phyloP scores from a whole-genome alignment of 2,113 vertebrate genomes.

The Neodontobutis hainanensis region DNA sequence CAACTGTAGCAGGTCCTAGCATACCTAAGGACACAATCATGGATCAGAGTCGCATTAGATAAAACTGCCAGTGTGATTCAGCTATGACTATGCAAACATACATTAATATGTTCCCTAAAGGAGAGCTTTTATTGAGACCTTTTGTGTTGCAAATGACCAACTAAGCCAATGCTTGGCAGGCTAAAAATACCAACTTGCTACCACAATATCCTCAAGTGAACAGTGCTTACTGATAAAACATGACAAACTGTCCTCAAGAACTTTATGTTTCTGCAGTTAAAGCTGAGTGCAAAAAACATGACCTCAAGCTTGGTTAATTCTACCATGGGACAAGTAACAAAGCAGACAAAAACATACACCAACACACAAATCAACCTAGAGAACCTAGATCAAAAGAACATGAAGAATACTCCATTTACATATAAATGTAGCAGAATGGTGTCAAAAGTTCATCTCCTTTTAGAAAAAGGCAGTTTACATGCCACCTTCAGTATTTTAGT shows the following conservation, averaged over 20 bases:
- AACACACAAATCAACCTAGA: constrained; percentile 25
- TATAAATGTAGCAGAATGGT: constrained; percentile 70
- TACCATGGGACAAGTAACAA: constrained; percentile 19
- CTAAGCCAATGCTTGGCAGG: constrained; percentile 17
- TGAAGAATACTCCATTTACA: constrained; percentile 72
- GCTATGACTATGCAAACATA: neutral
- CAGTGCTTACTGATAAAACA: constrained; percentile 46
- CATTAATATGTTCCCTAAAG: constrained; percentile 11
- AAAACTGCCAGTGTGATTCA: constrained; percentile 28
- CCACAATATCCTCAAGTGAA: constrained; percentile 45
- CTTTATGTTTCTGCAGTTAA: constrained; percentile 22
- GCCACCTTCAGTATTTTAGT: constrained; percentile 5
- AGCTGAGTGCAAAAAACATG: constrained; percentile 28
- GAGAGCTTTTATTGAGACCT: constrained; percentile 3
- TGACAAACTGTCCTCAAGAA: constrained; percentile 41
- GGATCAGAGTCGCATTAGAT: constrained; percentile 30
- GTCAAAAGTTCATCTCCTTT: constrained; percentile 70
- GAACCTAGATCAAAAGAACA: constrained; percentile 59
- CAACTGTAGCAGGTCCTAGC: constrained; percentile 25
- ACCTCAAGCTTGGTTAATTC: constrained; percentile 26
- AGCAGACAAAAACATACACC: constrained; percentile 2
- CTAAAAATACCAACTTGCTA: constrained; percentile 57
- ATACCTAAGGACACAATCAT: constrained; percentile 43
- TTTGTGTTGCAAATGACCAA: constrained; percentile 36
- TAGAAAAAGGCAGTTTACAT: neutral